A percentile compares a stretch with the other conserved stretches of the same genome.
Conservation (phyloP, 2,113 vertebrate species). For the Helogale parvula region DNA sequence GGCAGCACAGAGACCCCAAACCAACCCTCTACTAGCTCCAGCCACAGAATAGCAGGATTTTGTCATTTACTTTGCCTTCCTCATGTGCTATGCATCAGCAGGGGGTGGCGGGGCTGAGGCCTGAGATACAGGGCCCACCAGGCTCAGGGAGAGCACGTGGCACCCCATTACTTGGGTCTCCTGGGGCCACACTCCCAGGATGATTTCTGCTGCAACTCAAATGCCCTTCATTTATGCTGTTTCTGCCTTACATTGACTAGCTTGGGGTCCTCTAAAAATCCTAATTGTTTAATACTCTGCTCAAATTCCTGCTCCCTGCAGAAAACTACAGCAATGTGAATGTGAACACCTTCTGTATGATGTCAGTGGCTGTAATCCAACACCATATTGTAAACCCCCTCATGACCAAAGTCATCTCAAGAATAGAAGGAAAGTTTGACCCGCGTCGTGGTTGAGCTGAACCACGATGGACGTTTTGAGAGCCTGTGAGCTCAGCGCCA, state of each 20-base stretch:
- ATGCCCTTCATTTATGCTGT: neutral
- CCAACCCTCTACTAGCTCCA: neutral
- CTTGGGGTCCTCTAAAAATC: neutral
- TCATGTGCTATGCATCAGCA: neutral
- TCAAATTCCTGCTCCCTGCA: neutral
- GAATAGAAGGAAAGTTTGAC: neutral
- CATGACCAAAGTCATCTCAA: neutral
- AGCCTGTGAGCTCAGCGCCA: neutral
- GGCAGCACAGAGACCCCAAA: neutral
- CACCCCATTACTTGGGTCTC: neutral
- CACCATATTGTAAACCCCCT: neutral
- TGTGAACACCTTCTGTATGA: neutral
- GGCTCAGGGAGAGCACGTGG: rapidly evolving
- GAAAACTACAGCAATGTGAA: neutral
- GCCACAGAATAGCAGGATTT: neutral
- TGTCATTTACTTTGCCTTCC: rapidly evolving
- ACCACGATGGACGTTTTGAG: neutral
- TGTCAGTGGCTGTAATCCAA: neutral
- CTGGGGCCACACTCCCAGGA: neutral
- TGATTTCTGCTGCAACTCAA: neutral
- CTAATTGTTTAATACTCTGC: neutral
- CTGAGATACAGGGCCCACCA: neutral
- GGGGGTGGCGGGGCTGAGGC: neutral
- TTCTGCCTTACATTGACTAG: neutral
- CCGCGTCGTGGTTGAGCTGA: neutral